Evolutionary conservation across 2,888 invertebrate genomes (phyloP), one percentile per base, ranked within the genome.

Genomic region (Ormyrus thymus): DNA sequence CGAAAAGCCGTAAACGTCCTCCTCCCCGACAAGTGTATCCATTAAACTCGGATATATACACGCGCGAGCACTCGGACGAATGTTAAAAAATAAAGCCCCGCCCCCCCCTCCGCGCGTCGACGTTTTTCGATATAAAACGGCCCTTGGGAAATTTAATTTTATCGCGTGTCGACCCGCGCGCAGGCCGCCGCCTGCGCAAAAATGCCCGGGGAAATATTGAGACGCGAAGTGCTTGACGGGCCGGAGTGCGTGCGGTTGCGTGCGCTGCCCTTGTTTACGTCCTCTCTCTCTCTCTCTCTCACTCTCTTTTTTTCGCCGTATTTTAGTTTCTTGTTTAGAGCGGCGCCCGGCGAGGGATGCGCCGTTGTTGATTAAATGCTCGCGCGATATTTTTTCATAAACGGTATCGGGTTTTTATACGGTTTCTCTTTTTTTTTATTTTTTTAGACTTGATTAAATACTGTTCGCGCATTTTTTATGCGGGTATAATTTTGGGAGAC

Each of bases 91-190:
- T 78, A 48, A 29, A 29, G 1, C 29, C 29, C 66, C 43, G 53
- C 59, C 11, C 15, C 29, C 13, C 45, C 29, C 46, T 15, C 29
- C 45, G 56, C 46, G 56, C 43, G 48, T 43, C 11, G 58, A n/a
- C 11, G 61, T 62, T 56, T 65, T 64, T 51, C 65, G 66, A 59
- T 62, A 62, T 78, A 68, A 73, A 78, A 73, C 29, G 68, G 50
- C 77, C 58, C 62, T 66, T 43, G 73, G 73, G 68, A 62, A 73
- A 78, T 78, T 78, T 69, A 73, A 78, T 78, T 78, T 78, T 62
- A 61, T 72, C 51, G 66, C 15, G 29, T 53, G 61, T 46, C 55
- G 29, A n/a, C 45, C 62, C 8, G 29, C n/a, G 46, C 15, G n/a
- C 50, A 7, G 6, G 29, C 29, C 11, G 0, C 7, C 15, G n/a